Evolutionary conservation across 1,140 invertebrate species (phyloP), one percentile per base, ranked within the genome.

Genomic region (Ips typographus): DNA sequence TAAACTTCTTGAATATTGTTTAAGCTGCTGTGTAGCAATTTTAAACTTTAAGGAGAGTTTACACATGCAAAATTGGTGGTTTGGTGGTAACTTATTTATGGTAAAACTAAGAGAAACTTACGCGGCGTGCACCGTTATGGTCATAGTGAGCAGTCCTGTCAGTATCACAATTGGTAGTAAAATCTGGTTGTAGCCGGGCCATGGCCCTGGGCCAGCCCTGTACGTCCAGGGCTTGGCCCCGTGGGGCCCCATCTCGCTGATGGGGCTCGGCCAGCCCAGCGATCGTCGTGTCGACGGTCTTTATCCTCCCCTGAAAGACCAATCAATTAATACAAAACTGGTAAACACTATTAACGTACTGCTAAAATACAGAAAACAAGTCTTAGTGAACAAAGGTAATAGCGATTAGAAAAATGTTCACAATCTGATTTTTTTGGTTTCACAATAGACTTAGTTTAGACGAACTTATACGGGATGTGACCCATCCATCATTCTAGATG

Each of bases 181-280:
- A 42, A 66, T 65, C 62, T 56, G 63, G 69, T 71, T 66, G 69
- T 6, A 66, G 69, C 62, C 63, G 62, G 57, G 69, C 62, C 63
- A 65, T 55, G 62, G 63, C 56, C 56, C 63, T 65, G 69, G 61
- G 68, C 68, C 68, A 64, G 68, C 68, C 61, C 63, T 65, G 63
- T 56, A 53, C 68, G 43, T 68, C 65, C 67, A 69, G 67, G 67
- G 60, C 67, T 69, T 69, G 68, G 68, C 68, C 68, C 68, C 68
- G 37, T 59, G 61, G 62, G 68, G 68, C 68, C 68, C 68, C 68
- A 70, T 70, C 68, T 70, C 68, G 68, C 63, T 70, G 68, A 70
- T 70, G 68, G 68, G 68, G 68, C 69, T 65, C 69, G 69, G 69
- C 69, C 63, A 65, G 69, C 69, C 63, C 69, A 66, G 56, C 69